Evolutionary conservation across 2,888 invertebrate species (phyloP), one percentile per base, ranked within the genome.

Genomic region (Drosophila bunnanda): DNA sequence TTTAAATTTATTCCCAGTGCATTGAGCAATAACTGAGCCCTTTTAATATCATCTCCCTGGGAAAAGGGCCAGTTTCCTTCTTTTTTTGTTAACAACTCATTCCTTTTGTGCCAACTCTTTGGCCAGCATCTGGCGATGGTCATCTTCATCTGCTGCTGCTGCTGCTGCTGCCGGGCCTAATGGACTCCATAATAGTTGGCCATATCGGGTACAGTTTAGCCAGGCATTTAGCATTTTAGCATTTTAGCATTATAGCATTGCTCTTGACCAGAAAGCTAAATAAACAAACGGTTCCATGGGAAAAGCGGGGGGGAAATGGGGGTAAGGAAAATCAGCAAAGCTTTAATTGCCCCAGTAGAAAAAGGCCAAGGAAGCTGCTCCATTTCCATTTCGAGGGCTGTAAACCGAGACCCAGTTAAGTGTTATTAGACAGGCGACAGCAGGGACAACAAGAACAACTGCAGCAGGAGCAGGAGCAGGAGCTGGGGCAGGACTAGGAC

Each of bases 171-270:
- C 41, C 34, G 41, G 50, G 65, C 68, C 88, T 88, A 84, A 88
- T 88, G 84, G 86, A 88, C 88, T 79, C 71, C 80, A 64, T 85
- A 85, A 88, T 88, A 78, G 82, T 82, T 76, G 72, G 52, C 59
- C 39, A 43, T 57, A 74, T 59, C 67, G 46, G 44, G 57, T 50
- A 38, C 48, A 67, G 67, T 32, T 66, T 66, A 48, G 67, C 39
- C 55, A 17, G 28, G 59, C 50, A 46, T 46, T 50, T 57, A 57
- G 39, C 38, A 39, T 39, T 39, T 36, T 17, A 56, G 56, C 36
- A 64, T 64, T 64, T 60, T 62, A 46, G 66, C 53, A 41, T n/a
- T 41, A 25, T 22, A 44, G 61, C 30, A 64, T 39, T 64, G 64
- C 74, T 58, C 66, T 72, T 72, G 57, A 72, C 72, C 69, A 69